Evolutionary conservation across 1,140 invertebrate genomes (phyloP).

Genomic region (Heliothis subflexa): DNA sequence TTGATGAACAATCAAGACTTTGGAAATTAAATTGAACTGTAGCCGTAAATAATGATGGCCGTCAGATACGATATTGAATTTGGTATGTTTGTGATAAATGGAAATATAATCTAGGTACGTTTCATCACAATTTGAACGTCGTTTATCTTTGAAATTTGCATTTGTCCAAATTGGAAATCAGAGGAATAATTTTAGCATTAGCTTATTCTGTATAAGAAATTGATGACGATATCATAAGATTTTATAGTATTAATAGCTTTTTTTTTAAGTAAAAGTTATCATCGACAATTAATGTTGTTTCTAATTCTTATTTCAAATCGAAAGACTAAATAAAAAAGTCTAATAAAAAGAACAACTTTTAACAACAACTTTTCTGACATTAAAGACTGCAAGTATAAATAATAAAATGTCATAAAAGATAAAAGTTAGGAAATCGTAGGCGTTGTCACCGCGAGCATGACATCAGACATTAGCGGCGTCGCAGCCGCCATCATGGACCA

Average conservation of each 20-base stretch:
- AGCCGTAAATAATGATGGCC: slow-evolving; percentile 32
- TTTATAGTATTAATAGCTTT: no score
- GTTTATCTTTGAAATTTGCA: slow-evolving; percentile 24
- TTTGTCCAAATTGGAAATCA: slow-evolving; percentile 8
- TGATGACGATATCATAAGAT: neutral
- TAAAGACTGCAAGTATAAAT: neutral
- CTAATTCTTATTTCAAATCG: no score
- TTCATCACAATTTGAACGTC: slow-evolving; percentile 34
- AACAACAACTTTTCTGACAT: neutral
- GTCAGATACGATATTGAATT: slow-evolving; percentile 32
- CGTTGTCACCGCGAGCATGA: slow-evolving; percentile 60
- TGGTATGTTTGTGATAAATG: slow-evolving; percentile 34
- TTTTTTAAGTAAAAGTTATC: no score
- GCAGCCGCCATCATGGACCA: slow-evolving; percentile 48
- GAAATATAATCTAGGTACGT: slow-evolving; percentile 11
- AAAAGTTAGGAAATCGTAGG: slow-evolving; percentile 31
- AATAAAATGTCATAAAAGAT: neutral
- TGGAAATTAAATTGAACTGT: slow-evolving; percentile 36
- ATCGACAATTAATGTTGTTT: no score
- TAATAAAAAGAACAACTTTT: neutral
- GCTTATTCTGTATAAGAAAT: neutral
- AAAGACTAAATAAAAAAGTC: no score
- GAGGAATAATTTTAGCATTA: neutral
- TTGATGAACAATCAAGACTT: slow-evolving; percentile 19
- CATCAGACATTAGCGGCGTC: slow-evolving; percentile 77